Evolutionary conservation across 2,888 invertebrate genomes (phyloP).

Genomic region (Agrotis clavis): DNA sequence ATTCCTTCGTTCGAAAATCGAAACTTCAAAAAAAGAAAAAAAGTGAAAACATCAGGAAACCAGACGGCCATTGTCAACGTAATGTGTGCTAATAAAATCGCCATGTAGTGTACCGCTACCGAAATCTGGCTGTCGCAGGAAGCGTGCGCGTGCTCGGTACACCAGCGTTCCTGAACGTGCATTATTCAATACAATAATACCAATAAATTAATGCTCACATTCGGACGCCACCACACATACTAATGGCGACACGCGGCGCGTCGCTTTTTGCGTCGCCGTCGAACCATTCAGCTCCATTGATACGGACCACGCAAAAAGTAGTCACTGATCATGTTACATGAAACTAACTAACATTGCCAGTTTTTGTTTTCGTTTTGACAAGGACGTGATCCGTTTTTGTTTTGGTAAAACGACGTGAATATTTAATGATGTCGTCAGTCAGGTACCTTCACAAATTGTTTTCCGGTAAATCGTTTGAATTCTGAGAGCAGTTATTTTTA

Average conservation of each 20-base stretch:
- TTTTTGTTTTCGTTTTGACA: slow-evolving; percentile 79
- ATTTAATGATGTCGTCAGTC: slow-evolving; percentile 76
- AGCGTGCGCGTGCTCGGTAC: slow-evolving; percentile 82
- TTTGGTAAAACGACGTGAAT: slow-evolving; percentile 77
- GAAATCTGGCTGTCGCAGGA: slow-evolving; percentile 75
- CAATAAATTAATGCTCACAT: slow-evolving; percentile 90
- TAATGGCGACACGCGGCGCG: slow-evolving; percentile 88
- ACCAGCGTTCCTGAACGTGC: slow-evolving; percentile 76
- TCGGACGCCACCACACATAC: slow-evolving; percentile 86
- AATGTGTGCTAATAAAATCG: slow-evolving; percentile 69
- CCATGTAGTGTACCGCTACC: slow-evolving; percentile 68
- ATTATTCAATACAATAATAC: slow-evolving; percentile 88
- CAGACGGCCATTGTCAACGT: slow-evolving; percentile 55
- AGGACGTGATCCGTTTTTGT: slow-evolving; percentile 86
- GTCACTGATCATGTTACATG: slow-evolving; percentile 76
- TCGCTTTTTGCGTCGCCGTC: slow-evolving; percentile 80
- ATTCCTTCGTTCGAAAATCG: slow-evolving; percentile 23
- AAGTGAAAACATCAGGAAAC: slow-evolving; percentile 63
- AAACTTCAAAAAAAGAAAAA: slow-evolving; percentile 32
- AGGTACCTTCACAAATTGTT: slow-evolving; percentile 19
- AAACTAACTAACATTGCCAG: slow-evolving; percentile 79
- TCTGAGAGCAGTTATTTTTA: slow-evolving; percentile 50
- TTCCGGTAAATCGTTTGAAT: slow-evolving; percentile 16
- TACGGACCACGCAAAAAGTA: slow-evolving; percentile 82
- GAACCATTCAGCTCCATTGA: slow-evolving; percentile 89